Percentiles rank a stretch among this genome's conserved stretches.
Conservation (phyloP, 35 echinoderm and acorn worm species). For the Anneissia japonica region DNA sequence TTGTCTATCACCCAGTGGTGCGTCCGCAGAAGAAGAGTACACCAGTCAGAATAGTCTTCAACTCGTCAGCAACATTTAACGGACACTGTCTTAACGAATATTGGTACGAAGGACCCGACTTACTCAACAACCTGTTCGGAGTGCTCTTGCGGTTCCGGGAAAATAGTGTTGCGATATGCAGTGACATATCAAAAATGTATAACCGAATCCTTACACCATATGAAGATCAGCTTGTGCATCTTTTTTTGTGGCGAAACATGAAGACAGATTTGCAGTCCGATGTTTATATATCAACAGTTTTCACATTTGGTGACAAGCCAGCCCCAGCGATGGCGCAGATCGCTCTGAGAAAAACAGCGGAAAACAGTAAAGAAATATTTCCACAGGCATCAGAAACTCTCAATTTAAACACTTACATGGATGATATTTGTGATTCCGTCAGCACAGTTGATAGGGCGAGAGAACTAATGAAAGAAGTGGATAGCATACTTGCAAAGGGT, state of each 20-base stretch:
- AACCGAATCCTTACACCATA: slow-evolving; percentile 51
- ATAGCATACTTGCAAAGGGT: too few species aligned
- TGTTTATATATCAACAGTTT: slow-evolving; percentile 48
- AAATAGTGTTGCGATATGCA: slow-evolving; percentile 30
- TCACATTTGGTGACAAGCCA: slow-evolving; percentile 46
- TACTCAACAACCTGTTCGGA: slow-evolving; percentile 59
- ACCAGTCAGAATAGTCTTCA: slow-evolving; percentile 53
- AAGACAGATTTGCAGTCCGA: slow-evolving; percentile 1
- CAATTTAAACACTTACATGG: too few species aligned
- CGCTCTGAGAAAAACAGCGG: too few species aligned
- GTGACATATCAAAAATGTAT: slow-evolving; percentile 78
- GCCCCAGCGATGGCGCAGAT: slow-evolving; percentile 26
- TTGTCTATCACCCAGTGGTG: slow-evolving; percentile 44
- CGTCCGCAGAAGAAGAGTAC: slow-evolving; percentile 56
- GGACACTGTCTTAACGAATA: slow-evolving; percentile 63
- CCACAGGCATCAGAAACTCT: too few species aligned
- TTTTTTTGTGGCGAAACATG: slow-evolving; percentile 63
- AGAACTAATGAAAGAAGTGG: too few species aligned
- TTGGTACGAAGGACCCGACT: slow-evolving; percentile 50
- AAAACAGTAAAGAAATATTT: too few species aligned
- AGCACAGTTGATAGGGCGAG: too few species aligned
- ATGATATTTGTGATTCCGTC: too few species aligned
- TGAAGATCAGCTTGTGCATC: slow-evolving; percentile 63
- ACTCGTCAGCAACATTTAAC: slow-evolving; percentile 37
- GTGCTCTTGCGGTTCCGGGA: slow-evolving; percentile 52